These are phyloP conservation scores for Misgurnus anguillicaudatus DNA, from an alignment of 2,113 vertebrate species.

Conservation along the genomic window DNA sequence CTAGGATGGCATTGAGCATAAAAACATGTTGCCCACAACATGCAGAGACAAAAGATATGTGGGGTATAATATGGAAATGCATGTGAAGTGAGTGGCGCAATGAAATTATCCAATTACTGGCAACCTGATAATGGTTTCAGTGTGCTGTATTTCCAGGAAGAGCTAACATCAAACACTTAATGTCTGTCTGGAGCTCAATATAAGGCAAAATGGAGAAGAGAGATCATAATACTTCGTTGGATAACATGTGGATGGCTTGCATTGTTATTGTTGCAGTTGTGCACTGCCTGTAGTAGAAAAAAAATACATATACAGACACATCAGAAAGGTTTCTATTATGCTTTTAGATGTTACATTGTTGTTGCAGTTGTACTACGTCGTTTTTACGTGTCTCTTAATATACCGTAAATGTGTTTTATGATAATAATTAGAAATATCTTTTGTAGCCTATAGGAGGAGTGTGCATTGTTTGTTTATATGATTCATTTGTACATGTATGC, in stretches of 20 bases:
- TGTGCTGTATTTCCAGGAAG: constrained; percentile 38
- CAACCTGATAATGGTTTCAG: constrained; percentile 37
- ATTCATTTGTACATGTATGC: constrained; percentile 27
- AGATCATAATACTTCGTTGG: constrained; percentile 5
- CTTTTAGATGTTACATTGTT: background rate
- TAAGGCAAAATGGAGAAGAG: constrained; percentile 9
- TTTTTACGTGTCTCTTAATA: background rate
- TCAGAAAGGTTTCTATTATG: no score
- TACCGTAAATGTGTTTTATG: no score
- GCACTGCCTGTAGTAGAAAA: no score
- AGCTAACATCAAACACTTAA: constrained; percentile 32
- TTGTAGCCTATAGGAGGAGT: background rate
- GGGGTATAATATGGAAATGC: constrained; percentile 18
- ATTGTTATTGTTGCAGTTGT: constrained; percentile 4
- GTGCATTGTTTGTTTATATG: background rate
- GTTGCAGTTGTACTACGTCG: background rate
- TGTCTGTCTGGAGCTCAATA: constrained; percentile 11
- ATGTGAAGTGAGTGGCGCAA: constrained; percentile 21
- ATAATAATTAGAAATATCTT: background rate
- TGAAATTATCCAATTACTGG: constrained; percentile 42
- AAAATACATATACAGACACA: no score
- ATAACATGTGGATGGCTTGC: constrained; percentile 1
- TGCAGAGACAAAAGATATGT: constrained; percentile 4
- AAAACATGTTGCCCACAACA: background rate
- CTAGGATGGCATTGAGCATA: background rate